Evolutionary conservation across 2,888 invertebrate genomes (phyloP).

Genomic region (Cantharis nigra): DNA sequence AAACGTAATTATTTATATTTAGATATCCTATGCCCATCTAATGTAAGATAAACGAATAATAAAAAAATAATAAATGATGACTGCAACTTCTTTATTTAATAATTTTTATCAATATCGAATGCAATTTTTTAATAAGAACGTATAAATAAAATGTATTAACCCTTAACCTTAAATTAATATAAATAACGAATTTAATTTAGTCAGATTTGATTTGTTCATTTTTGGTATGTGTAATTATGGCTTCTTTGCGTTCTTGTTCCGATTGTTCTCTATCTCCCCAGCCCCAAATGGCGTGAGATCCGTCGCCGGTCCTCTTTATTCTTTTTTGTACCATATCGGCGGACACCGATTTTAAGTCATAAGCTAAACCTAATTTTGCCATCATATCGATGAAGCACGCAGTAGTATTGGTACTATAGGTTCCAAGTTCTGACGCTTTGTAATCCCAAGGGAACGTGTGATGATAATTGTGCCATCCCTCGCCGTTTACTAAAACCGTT

Average conservation of each 20-base stretch:
- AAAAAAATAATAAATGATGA: neutral
- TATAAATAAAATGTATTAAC: neutral
- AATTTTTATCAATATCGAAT: neutral
- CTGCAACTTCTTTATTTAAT: constrained; percentile 2
- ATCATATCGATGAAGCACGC: constrained; percentile 80
- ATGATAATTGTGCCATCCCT: constrained; percentile 89
- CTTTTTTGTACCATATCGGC: constrained; percentile 69
- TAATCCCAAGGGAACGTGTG: constrained; percentile 87
- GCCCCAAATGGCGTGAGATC: constrained; percentile 76
- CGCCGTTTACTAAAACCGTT: constrained; percentile 70
- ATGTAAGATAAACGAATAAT: neutral
- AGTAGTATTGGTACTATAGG: constrained; percentile 73
- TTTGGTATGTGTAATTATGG: constrained; percentile 44
- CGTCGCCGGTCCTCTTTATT: constrained; percentile 75
- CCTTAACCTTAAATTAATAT: neutral
- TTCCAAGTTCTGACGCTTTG: constrained; percentile 79
- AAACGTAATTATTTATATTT: neutral
- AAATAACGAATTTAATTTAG: neutral
- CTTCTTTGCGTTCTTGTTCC: constrained; percentile 46
- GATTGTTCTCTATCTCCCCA: constrained; percentile 75
- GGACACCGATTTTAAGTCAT: constrained; percentile 82
- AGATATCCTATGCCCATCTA: neutral
- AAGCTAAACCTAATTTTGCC: constrained; percentile 83
- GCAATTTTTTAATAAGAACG: neutral
- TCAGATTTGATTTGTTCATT: neutral